These are phyloP conservation scores for Leucoptera coffeella DNA, from an alignment of 2,888 invertebrate genomes.

Conservation along the genomic window DNA sequence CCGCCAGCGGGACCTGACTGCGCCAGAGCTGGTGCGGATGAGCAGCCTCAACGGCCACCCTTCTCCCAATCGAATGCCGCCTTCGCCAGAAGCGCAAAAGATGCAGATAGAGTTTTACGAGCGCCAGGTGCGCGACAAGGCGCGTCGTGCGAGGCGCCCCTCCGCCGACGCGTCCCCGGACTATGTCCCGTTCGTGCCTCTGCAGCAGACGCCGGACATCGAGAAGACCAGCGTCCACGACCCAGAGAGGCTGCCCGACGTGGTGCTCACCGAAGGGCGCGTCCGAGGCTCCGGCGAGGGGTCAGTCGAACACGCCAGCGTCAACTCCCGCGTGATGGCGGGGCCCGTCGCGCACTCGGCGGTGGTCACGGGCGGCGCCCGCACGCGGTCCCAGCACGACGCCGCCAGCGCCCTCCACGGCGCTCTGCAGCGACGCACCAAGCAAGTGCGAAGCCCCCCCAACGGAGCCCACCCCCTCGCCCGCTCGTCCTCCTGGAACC, in stretches of 20 bases:
- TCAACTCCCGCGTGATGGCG: conserved; percentile 66
- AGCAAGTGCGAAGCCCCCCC: conserved; percentile 62
- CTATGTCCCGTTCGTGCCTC: conserved; percentile 36
- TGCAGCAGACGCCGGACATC: conserved; percentile 44
- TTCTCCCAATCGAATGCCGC: too few species aligned
- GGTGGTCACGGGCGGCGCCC: conserved; percentile 54
- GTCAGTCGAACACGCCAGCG: conserved; percentile 49
- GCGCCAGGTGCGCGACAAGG: conserved; percentile 35
- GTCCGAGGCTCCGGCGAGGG: conserved; percentile 8
- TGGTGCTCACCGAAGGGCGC: conserved; percentile 29
- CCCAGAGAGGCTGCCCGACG: conserved; percentile 39
- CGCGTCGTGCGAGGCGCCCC: conserved; percentile 38
- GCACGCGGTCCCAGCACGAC: conserved; percentile 72
- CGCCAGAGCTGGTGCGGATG: conserved; percentile 31
- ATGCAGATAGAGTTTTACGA: conserved; percentile 47
- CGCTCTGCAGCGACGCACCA: conserved; percentile 54
- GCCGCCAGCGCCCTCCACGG: conserved; percentile 67
- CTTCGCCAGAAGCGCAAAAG: conserved; percentile 30
- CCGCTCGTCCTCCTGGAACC: conserved; percentile 33
- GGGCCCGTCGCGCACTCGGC: conserved; percentile 70
- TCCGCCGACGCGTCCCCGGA: conserved; percentile 27
- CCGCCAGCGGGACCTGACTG: conserved; percentile 32
- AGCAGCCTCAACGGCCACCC: conserved; percentile 4
- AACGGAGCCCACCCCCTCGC: conserved; percentile 68
- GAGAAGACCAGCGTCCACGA: conserved; percentile 42